phyloP scores from a whole-genome alignment of 2,113 vertebrate species.

The Apeltes quadracus region DNA sequence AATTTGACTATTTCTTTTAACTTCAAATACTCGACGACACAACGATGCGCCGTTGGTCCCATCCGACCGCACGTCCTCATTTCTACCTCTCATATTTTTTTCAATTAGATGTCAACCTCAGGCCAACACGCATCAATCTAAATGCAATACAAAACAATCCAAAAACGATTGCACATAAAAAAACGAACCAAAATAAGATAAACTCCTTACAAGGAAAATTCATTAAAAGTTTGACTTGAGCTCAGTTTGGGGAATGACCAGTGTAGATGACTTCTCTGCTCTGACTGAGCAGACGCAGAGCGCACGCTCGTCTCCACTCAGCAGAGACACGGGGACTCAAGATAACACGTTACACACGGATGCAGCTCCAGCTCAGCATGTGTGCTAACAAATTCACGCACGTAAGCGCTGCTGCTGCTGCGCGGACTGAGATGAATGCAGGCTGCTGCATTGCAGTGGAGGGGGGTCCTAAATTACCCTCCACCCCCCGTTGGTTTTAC shows the following conservation, averaged over 20 bases:
- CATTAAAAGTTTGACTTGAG: background rate
- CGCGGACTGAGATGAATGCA: background rate
- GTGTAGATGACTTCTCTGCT: background rate
- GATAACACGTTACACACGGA: background rate
- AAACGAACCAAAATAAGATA: background rate
- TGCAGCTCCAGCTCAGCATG: background rate
- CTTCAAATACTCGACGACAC: too few relatives aligned
- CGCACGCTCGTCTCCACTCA: background rate
- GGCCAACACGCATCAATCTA: background rate
- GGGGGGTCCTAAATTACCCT: background rate
- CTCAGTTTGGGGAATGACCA: background rate
- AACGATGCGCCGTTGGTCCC: background rate
- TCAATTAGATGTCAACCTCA: too few relatives aligned
- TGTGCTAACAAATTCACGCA: background rate
- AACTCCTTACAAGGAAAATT: background rate
- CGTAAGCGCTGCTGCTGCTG: background rate
- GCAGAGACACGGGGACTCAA: background rate
- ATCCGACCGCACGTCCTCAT: background rate
- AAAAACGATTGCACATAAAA: background rate
- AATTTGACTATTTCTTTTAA: too few relatives aligned
- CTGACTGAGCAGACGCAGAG: background rate
- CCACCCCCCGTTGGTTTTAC: too few relatives aligned
- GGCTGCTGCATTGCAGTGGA: background rate
- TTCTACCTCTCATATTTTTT: too few relatives aligned
- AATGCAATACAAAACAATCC: background rate